phyloP scores from a whole-genome alignment of 1,140 invertebrate genomes.

The Cydia fagiglandana region DNA sequence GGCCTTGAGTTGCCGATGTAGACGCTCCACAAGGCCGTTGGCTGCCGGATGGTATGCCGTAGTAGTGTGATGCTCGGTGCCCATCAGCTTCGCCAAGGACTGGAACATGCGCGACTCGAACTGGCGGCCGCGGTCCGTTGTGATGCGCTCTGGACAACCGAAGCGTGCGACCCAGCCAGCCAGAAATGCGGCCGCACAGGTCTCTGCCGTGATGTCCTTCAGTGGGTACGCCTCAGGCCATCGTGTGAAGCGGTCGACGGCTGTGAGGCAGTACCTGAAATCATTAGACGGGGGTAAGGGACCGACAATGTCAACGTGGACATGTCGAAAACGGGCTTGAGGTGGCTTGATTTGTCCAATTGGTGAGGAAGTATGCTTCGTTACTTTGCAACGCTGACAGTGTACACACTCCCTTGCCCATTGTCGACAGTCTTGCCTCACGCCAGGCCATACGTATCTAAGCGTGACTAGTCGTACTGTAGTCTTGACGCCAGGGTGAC shows the following conservation, averaged over 20 bases:
- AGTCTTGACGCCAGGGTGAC: background rate
- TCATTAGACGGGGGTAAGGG: constrained; percentile 32
- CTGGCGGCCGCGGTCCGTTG: no score
- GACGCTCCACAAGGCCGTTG: constrained; percentile 47
- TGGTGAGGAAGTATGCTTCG: constrained; percentile 37
- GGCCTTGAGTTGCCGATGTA: constrained; percentile 48
- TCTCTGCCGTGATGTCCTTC: no score
- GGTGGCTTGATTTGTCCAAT: constrained; percentile 28
- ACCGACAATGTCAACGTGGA: constrained; percentile 39
- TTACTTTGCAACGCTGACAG: constrained; percentile 19
- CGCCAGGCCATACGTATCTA: constrained; percentile 46
- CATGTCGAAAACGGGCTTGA: constrained; percentile 29
- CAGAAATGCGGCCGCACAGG: no score
- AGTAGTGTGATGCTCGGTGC: constrained; percentile 48
- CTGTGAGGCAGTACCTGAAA: constrained; percentile 31
- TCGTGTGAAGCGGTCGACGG: constrained; percentile 39
- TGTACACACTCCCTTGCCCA: constrained; percentile 34
- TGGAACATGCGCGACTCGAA: constrained; percentile 34
- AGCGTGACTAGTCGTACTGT: constrained; percentile 39
- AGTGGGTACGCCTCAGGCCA: constrained; percentile 41
- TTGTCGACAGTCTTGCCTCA: background rate
- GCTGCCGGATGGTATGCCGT: constrained; percentile 63
- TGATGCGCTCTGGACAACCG: no score
- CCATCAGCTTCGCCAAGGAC: constrained; percentile 39
- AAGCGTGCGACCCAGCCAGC: no score